Conservation (phyloP, 2,797 vertebrate genomes). For the Notamacropus eugenii region DNA sequence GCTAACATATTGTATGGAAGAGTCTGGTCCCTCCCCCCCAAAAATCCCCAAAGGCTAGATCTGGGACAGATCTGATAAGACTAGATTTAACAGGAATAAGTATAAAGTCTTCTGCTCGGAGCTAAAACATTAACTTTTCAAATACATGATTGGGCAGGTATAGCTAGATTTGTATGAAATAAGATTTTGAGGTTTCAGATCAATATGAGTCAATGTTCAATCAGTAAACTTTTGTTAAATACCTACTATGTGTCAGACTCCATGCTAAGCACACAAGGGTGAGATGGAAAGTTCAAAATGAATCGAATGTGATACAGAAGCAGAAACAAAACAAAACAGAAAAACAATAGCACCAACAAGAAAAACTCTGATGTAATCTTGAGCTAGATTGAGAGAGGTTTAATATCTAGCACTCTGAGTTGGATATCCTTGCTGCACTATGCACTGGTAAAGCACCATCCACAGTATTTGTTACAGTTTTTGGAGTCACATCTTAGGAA, state of each 20-base stretch:
- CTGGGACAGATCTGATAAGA: neutral
- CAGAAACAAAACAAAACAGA: neutral
- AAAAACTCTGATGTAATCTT: neutral
- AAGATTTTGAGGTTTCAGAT: neutral
- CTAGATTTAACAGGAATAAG: neutral
- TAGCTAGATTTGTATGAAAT: neutral
- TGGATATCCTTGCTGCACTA: neutral
- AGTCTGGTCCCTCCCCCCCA: fast-evolving
- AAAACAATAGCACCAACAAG: neutral
- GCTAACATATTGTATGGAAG: neutral
- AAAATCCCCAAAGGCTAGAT: neutral
- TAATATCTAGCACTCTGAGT: neutral
- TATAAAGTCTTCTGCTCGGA: neutral
- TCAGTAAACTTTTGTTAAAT: too few relatives aligned
- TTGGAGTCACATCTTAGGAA: neutral
- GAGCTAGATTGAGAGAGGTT: neutral
- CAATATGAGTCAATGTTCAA: neutral
- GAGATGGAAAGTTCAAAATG: neutral
- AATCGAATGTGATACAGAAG: neutral
- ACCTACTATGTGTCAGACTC: neutral
- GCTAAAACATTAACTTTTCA: neutral
- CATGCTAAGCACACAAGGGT: neutral
- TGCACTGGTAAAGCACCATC: neutral
- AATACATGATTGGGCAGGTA: neutral
- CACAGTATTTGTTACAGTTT: neutral